A percentile compares a stretch with the other conserved stretches of the same genome.
phyloP scores from a whole-genome alignment of 2,888 invertebrate genomes.

The Synergus laeviventris region DNA sequence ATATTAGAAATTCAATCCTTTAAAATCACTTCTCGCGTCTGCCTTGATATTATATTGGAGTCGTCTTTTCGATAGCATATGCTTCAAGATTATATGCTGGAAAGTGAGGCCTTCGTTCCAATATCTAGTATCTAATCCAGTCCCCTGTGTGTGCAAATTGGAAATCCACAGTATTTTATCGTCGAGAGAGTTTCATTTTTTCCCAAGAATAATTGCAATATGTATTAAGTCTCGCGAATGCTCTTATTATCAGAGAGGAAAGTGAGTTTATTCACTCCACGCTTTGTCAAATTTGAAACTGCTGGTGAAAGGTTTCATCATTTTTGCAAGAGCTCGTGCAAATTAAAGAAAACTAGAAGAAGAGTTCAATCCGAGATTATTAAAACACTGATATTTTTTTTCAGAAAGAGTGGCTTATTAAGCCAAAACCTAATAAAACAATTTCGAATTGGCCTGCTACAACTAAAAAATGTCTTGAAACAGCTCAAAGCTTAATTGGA shows the following conservation, averaged over 20 bases:
- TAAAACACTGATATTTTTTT: too few relatives aligned
- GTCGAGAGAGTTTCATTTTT: not conserved
- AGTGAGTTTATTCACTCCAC: not conserved
- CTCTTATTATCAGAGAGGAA: not conserved
- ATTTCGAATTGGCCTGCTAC: too few relatives aligned
- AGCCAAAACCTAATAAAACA: too few relatives aligned
- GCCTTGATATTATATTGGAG: not conserved
- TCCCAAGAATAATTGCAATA: not conserved
- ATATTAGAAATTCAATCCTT: not conserved
- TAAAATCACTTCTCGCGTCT: not conserved
- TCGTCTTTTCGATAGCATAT: not conserved
- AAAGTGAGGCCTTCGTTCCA: not conserved
- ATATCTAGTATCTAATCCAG: not conserved
- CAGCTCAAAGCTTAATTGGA: too few relatives aligned
- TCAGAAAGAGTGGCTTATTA: too few relatives aligned
- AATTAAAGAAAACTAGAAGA: not conserved
- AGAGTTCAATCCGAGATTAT: not conserved
- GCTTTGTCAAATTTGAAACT: not conserved
- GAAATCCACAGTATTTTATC: not conserved
- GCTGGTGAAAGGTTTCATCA: not conserved
- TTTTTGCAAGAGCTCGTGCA: not conserved
- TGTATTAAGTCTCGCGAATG: conserved; percentile 1
- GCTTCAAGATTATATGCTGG: not conserved
- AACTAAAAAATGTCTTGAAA: too few relatives aligned
- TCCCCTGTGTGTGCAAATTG: not conserved